Evolutionary conservation across 2,113 vertebrate genomes (phyloP).

Genomic region (Elgaria multicarinata): DNA sequence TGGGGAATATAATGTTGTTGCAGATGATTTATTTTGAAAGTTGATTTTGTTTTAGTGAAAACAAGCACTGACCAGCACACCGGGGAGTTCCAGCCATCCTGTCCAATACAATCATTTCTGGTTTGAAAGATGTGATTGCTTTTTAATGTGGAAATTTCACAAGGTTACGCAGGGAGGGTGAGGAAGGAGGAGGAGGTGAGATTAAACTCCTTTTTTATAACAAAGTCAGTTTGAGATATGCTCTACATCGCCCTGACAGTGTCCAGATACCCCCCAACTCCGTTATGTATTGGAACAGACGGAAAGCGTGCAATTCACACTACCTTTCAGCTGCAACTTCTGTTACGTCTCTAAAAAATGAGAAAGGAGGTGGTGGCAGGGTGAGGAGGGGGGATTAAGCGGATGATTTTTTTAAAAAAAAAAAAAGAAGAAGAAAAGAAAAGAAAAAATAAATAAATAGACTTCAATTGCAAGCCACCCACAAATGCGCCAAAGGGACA

Average conservation of each 20-base stretch:
- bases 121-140: constrained; percentile 82
- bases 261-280: constrained; percentile 79
- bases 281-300: constrained; percentile 70
- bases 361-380: neutral
- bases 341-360: constrained; percentile 62
- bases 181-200: constrained; percentile 42
- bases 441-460: constrained; percentile 65
- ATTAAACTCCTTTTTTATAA: constrained; percentile 78
- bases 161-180: constrained; percentile 75
- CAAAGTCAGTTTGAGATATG: constrained; percentile 77
- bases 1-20: constrained; percentile 77
- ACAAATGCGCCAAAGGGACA: constrained; percentile 50
- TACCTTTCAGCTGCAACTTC: constrained; percentile 65
- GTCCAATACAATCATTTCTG: constrained; percentile 83
- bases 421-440: constrained; percentile 44
- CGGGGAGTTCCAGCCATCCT: constrained; percentile 73
- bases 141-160: constrained; percentile 81
- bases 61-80: constrained; percentile 78
- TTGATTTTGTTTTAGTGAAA: constrained; percentile 82
- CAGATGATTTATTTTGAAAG: constrained; percentile 85
- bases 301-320: constrained; percentile 72
- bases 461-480: constrained; percentile 56
- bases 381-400: constrained; percentile 48
- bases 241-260: constrained; percentile 79
- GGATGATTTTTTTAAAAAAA: constrained; percentile 56